Percentiles rank a stretch among this genome's conserved stretches.
Evolutionary conservation across 2,797 vertebrate genomes (phyloP).

Genomic region (Melopsittacus undulatus): DNA sequence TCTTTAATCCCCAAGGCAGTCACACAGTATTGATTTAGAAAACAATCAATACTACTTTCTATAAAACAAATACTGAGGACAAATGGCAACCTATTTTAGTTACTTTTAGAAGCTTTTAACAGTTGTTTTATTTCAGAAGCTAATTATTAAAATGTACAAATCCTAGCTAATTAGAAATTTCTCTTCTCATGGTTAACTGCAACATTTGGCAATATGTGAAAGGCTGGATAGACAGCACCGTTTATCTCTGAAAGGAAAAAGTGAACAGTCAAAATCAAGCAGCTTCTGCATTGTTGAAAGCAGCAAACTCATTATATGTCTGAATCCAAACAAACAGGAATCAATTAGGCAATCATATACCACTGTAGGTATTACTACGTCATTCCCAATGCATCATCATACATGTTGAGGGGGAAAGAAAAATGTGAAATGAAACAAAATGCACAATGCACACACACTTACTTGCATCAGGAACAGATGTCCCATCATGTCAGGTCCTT

Average conservation of each 20-base stretch:
- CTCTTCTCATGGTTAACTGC: neutral
- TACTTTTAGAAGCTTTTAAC: neutral
- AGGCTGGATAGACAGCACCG: neutral
- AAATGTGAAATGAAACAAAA: neutral
- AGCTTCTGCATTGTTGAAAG: neutral
- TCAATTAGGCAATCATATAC: neutral
- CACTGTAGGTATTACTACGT: neutral
- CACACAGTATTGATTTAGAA: neutral
- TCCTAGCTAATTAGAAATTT: neutral
- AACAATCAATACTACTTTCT: neutral
- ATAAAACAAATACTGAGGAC: neutral
- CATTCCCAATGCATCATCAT: neutral
- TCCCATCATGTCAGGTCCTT: slow-evolving; percentile 48
- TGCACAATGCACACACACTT: slow-evolving; percentile 10
- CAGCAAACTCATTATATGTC: neutral
- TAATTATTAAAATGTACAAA: neutral
- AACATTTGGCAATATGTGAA: neutral
- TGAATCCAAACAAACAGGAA: neutral
- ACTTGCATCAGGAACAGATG: slow-evolving; percentile 45
- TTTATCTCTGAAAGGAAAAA: neutral
- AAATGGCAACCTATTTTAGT: neutral
- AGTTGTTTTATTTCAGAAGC: neutral
- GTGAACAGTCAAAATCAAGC: neutral
- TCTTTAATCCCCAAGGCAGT: neutral
- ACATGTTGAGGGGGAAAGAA: neutral